Evolutionary conservation across 2,797 vertebrate species (phyloP).

Genomic region (Crax fasciolata): DNA sequence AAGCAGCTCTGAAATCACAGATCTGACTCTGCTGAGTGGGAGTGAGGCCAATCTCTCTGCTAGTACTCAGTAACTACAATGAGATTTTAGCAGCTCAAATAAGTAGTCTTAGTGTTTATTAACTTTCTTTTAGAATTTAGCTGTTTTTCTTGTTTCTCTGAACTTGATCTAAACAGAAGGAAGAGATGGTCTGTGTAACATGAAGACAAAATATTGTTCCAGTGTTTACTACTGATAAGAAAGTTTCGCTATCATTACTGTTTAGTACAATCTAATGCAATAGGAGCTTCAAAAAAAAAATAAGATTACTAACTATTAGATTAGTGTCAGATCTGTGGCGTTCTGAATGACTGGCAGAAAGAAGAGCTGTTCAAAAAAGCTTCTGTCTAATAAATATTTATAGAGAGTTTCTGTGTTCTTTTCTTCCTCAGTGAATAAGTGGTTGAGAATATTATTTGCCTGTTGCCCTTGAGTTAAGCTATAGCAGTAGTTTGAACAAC

Average conservation of each 20-base stretch:
- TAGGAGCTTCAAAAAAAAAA: not conserved
- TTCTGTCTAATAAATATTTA: not conserved
- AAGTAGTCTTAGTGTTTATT: not conserved
- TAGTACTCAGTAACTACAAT: not conserved
- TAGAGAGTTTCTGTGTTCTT: not conserved
- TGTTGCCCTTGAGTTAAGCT: conserved; percentile 13
- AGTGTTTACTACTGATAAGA: not conserved
- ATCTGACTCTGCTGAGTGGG: not conserved
- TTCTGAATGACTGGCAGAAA: not conserved
- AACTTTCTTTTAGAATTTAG: not conserved
- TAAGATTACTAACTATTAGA: not conserved
- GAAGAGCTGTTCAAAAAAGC: not conserved
- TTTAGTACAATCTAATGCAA: not conserved
- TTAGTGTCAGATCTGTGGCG: not conserved
- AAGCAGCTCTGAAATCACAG: not conserved
- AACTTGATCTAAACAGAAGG: not conserved
- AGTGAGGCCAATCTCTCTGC: not conserved
- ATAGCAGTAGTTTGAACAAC: not conserved
- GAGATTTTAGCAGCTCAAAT: not conserved
- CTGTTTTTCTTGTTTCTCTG: not conserved
- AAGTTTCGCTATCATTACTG: not conserved
- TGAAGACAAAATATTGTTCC: not conserved
- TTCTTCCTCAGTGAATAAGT: not conserved
- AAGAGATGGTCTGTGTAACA: not conserved
- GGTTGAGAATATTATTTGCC: not conserved